Percentiles rank a stretch among this genome's conserved stretches.
phyloP scores from a whole-genome alignment of 1,140 invertebrate genomes.

The Drosophila obscura region DNA sequence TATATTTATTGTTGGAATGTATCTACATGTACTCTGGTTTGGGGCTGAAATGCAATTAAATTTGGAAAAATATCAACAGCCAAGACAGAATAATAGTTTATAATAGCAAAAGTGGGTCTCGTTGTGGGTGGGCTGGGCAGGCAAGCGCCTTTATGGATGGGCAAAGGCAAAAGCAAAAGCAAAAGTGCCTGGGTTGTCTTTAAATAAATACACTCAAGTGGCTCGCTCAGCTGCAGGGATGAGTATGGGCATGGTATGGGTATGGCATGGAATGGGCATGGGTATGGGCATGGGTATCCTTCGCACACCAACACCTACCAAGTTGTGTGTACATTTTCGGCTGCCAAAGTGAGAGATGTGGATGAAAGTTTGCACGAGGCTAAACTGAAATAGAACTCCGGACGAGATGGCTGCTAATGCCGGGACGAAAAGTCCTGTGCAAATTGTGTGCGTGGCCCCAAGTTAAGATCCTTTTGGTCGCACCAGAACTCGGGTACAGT shows the following conservation, averaged over 20 bases:
- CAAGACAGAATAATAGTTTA: constrained; percentile 78
- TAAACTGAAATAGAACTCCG: constrained; percentile 26
- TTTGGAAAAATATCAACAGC: constrained; percentile 81
- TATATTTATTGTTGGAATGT: constrained; percentile 4
- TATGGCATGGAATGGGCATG: too few species aligned
- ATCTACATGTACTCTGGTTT: constrained; percentile 7
- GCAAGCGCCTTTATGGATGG: constrained; percentile 43
- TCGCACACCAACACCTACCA: neutral
- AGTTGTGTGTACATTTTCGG: constrained; percentile 24
- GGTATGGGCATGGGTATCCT: neutral
- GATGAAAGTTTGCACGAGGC: constrained; percentile 34
- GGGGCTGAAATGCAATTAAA: constrained; percentile 77
- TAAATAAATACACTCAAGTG: constrained; percentile 71
- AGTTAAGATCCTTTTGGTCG: constrained; percentile 27
- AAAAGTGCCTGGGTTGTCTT: constrained; percentile 69
- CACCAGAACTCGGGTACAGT: neutral
- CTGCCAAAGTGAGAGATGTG: constrained; percentile 20
- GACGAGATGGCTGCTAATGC: constrained; percentile 46
- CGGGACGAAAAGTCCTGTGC: constrained; percentile 66
- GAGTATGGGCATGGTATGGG: neutral
- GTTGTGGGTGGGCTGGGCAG: neutral
- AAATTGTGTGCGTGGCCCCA: constrained; percentile 44
- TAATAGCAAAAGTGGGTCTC: constrained; percentile 48
- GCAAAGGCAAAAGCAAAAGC: constrained; percentile 36
- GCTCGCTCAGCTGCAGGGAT: neutral